Conservation (phyloP, 2,113 vertebrate species). For the Panthera tigris region DNA sequence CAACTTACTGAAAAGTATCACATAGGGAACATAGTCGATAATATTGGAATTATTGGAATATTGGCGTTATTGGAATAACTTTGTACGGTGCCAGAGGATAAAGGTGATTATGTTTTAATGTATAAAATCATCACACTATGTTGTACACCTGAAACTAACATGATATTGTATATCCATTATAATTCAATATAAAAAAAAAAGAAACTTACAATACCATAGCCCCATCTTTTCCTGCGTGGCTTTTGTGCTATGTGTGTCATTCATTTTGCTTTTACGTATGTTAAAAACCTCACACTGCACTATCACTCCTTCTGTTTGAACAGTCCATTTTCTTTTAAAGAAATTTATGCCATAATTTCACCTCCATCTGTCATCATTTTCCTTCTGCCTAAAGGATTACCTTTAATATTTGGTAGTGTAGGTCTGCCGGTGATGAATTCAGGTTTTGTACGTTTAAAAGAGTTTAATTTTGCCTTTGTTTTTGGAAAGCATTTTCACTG, state of each 20-base stretch:
- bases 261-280: neutral
- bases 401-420: neutral
- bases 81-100: neutral
- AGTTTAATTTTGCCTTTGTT: neutral
- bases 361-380: neutral
- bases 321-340: neutral
- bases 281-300: neutral
- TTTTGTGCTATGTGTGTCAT: neutral
- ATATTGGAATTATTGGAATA: neutral
- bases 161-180: neutral
- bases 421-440: neutral
- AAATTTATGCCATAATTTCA: neutral
- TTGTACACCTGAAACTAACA: neutral
- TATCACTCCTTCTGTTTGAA: neutral
- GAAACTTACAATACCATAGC: neutral
- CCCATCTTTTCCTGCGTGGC: neutral
- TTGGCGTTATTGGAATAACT: neutral
- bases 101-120: neutral
- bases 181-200: neutral
- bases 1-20: no score
- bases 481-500: neutral
- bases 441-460: neutral
- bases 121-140: neutral
- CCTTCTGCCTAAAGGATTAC: neutral
- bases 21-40: neutral